phyloP scores from a whole-genome alignment of 1,140 invertebrate genomes.

The Hydropsyche tenuis region DNA sequence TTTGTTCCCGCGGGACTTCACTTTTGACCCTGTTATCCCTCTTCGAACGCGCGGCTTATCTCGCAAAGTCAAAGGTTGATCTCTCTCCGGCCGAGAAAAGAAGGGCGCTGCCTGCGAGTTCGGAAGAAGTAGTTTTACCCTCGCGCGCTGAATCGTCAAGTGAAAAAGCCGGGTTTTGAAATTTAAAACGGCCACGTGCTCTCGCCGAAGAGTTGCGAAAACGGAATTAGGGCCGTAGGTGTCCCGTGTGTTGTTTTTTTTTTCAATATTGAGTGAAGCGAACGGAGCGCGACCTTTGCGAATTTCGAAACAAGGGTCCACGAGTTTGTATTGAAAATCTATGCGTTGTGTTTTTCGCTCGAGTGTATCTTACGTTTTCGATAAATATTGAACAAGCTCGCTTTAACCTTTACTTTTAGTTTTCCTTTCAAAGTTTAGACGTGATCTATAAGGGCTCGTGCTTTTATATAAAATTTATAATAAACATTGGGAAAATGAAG shows the following conservation, averaged over 20 bases:
- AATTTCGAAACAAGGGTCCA: too few relatives aligned
- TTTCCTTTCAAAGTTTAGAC: too few relatives aligned
- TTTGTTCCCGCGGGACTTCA: constrained; percentile 6
- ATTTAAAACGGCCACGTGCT: not conserved
- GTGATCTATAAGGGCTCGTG: too few relatives aligned
- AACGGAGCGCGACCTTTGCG: too few relatives aligned
- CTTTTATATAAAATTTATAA: too few relatives aligned
- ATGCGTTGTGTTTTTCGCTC: too few relatives aligned
- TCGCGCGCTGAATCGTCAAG: not conserved
- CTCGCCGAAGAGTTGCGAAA: too few relatives aligned
- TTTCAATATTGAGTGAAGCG: not conserved
- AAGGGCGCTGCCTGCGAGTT: not conserved
- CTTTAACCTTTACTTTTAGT: not conserved
- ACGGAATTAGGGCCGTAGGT: not conserved
- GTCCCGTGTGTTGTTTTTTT: not conserved
- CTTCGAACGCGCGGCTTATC: constrained; percentile 18
- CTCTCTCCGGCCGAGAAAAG: constrained; percentile 4
- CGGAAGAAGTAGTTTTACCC: constrained; percentile 12
- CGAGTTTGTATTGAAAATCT: too few relatives aligned
- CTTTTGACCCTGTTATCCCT: constrained; percentile 27
- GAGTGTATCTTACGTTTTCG: not conserved
- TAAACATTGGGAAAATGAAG: too few relatives aligned
- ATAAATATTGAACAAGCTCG: not conserved
- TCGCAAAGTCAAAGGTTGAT: constrained; percentile 21
- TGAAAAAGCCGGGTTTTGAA: not conserved